A percentile compares a stretch with the other conserved stretches of the same genome.
phyloP scores from a whole-genome alignment of 1,140 invertebrate species.

The Saccostrea echinata region DNA sequence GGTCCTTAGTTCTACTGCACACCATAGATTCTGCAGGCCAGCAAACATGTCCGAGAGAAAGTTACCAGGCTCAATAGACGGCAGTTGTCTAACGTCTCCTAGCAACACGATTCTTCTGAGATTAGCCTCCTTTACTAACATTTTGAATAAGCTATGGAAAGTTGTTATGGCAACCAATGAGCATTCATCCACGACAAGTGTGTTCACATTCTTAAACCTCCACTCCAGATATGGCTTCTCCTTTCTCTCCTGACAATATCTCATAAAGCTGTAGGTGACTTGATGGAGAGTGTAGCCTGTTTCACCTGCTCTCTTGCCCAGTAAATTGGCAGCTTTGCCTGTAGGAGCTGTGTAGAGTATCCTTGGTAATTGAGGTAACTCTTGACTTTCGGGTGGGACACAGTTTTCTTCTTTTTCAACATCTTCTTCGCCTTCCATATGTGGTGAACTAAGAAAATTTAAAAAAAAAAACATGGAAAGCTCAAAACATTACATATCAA shows the following conservation, averaged over 20 bases:
- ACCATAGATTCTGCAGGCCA: conserved; percentile 54
- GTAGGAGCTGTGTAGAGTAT: conserved; percentile 71
- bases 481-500: not conserved
- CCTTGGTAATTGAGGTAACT: not conserved
- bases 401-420: not conserved
- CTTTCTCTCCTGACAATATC: conserved; percentile 42
- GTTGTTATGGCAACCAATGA: conserved; percentile 73
- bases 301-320: conserved; percentile 69
- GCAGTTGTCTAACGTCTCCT: conserved; percentile 76
- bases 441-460: not conserved
- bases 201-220: conserved; percentile 65
- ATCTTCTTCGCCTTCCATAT: not conserved
- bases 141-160: conserved; percentile 70
- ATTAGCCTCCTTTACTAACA: conserved; percentile 66
- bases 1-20: conserved; percentile 68
- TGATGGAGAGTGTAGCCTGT: conserved; percentile 74
- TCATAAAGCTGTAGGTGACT: conserved; percentile 71
- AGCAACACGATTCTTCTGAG: conserved; percentile 72
- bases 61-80: conserved; percentile 77
- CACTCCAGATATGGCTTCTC: conserved; percentile 58
- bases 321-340: conserved; percentile 76
- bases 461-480: no score
- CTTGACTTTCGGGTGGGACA: not conserved
- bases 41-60: conserved; percentile 72
- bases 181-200: conserved; percentile 77